Base-by-base conservation (phyloP, 92 coral and sea anemone genomes). In the Epizoanthus illoricatus region DNA sequence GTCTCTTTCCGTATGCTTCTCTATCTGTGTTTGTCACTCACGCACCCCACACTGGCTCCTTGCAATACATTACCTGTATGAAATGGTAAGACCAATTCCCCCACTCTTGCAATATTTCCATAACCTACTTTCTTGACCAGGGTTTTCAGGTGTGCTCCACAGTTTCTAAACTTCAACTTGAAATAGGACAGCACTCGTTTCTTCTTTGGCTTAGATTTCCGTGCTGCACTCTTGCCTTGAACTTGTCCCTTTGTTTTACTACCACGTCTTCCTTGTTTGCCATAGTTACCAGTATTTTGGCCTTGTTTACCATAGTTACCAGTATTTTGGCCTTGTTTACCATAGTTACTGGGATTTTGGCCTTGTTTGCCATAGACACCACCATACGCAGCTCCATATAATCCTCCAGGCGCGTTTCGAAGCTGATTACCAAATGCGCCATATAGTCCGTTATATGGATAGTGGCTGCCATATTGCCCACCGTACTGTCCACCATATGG, bases 21-120 rank as follows among this genome's bases (percentile, higher is more conserved):
- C 2, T 42, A 0, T 70, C 33, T 13, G 47, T 11, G 12, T 69
- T 18, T 17, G 41, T 9, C 1, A 13, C 33, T 3, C 13, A 13
- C 10, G 23, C 6, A 16, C 15, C 6, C 0, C 79, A 13, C 2
- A 11, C 7, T 45, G 8, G 3, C 9, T 17, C 8, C 21, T n/a
- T 23, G 18, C 39, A 41, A 21, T 11, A 55, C 19, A 3, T 78
- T 78, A 78, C 82, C 82, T 78, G 82, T 15, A 42, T 42, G 69
- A 42, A 11, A 63, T 7, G 5, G 40, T 16, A 43, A 59, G 10
- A 78, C 82, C 54, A 78, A 20, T 64, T 43, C 82, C 19, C 82
- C 52, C 42, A 78, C 82, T 41, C 82, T 63, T 62, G 58, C 82
- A 52, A 78, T 78, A 58, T 78, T 78, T 12, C 82, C 82, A 16